Evolutionary conservation across 2,888 invertebrate species (phyloP).

Genomic region (Eurytoma adleriae): DNA sequence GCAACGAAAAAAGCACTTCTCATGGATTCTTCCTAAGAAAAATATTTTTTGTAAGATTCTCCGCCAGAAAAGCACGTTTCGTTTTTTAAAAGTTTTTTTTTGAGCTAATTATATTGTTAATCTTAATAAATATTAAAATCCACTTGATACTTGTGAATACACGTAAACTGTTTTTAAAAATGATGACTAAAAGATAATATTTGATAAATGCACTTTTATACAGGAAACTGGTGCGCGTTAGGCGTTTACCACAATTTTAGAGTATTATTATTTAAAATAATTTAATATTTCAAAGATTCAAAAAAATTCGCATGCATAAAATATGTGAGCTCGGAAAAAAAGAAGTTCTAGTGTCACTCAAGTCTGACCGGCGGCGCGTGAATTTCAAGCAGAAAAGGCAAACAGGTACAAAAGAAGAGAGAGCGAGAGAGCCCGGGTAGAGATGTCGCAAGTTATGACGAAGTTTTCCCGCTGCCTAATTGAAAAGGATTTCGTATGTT

Average conservation of each 20-base stretch:
- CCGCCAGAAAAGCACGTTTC: neutral
- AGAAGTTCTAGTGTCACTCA: too few species aligned
- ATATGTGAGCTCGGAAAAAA: too few species aligned
- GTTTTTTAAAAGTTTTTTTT: neutral
- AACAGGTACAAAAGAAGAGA: constrained; percentile 4
- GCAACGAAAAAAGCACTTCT: neutral
- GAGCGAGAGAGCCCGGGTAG: neutral
- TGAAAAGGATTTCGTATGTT: constrained; percentile 31
- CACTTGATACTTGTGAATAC: too few species aligned
- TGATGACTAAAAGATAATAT: neutral
- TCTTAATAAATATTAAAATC: too few species aligned
- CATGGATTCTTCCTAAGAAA: neutral
- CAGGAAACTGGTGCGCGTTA: too few species aligned
- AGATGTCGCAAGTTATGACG: constrained; percentile 24
- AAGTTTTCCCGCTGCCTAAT: constrained; percentile 14
- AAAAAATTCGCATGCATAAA: too few species aligned
- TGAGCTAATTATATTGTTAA: too few species aligned
- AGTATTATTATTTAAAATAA: neutral
- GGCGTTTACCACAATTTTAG: too few species aligned
- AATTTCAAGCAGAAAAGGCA: neutral
- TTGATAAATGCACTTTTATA: too few species aligned
- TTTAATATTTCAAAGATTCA: neutral
- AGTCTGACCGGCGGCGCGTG: neutral
- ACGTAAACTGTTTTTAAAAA: neutral
- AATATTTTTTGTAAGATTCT: neutral